Percentiles rank a stretch among this genome's conserved stretches.
phyloP scores from a whole-genome alignment of 2,797 vertebrate genomes.

The Pelodytes ibericus region DNA sequence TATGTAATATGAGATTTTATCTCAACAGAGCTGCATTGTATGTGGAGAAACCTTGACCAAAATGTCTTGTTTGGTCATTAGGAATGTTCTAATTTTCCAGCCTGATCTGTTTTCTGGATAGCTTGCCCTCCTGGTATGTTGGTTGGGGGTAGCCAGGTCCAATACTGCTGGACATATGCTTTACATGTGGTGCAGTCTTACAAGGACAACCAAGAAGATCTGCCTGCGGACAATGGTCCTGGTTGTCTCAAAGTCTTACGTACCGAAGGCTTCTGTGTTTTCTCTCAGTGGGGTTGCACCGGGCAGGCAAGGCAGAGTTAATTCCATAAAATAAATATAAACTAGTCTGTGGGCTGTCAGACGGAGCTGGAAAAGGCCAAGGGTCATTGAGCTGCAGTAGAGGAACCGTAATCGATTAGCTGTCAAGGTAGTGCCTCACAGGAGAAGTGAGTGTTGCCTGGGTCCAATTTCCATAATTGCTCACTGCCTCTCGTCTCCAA shows the following conservation, averaged over 20 bases:
- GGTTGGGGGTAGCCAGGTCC: background rate
- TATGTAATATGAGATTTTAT: no score
- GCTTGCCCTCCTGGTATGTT: background rate
- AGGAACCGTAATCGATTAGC: slow-evolving; percentile 83
- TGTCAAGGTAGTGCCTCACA: slow-evolving; percentile 80
- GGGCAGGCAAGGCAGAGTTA: slow-evolving; percentile 77
- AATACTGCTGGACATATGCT: background rate
- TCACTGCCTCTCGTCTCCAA: slow-evolving; percentile 82
- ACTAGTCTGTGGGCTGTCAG: slow-evolving; percentile 80
- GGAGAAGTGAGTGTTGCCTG: slow-evolving; percentile 85
- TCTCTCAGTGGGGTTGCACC: slow-evolving; percentile 18
- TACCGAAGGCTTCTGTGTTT: slow-evolving; percentile 2
- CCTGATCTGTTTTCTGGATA: background rate
- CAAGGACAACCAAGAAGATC: slow-evolving; percentile 35
- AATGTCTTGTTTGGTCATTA: background rate
- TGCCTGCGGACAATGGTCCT: slow-evolving; percentile 34
- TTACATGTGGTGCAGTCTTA: background rate
- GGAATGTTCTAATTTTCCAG: background rate
- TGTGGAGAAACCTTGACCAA: background rate
- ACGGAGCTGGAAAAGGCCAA: slow-evolving; percentile 77
- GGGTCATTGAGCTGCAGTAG: slow-evolving; percentile 79
- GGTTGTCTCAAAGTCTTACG: slow-evolving; percentile 12
- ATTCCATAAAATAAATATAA: slow-evolving; percentile 87
- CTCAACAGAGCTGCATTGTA: no score
- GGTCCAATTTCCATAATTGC: slow-evolving; percentile 88